Base-by-base conservation (phyloP, 2,888 invertebrate species). In the Actias luna region DNA sequence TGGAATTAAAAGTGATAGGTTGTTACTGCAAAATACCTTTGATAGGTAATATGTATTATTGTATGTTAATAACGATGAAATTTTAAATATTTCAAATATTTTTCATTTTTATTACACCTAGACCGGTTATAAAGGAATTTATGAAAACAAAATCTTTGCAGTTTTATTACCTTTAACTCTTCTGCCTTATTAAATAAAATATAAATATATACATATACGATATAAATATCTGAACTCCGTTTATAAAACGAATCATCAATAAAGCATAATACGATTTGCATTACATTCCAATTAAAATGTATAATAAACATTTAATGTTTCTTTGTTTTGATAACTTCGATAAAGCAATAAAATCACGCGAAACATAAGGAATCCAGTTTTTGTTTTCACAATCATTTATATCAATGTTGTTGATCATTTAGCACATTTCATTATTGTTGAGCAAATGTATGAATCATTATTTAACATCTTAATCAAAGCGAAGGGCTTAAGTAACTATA, bases 391-490 rank as follows among this genome's bases (percentile, higher is more conserved):
- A 35, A 35, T 7, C 7, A 46, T 42, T n/a, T 46, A 46, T 46
- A 22, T 46, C 33, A 25, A 58, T 16, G 12, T n/a, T 36, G 25
- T 36, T 35, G 18, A 35, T 58, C 36, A 22, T 39, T 36, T 18
- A 59, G 35, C 35, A 25, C 25, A 59, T 27, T 35, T 59, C 25
- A 25, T n/a, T 58, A 58, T 33, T 29, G 22, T 50, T 25, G 46
- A 3, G 3, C 22, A 50, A 12, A 50, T 50, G 25, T 25, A 50
- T 25, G 10, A 50, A 25, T 8, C 22, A 50, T 55, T 31, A 16
- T 36, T 18, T 25, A 14, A 66, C 61, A 61, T 61, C 12, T 25
- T 25, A 25, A 22, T 46, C 46, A 22, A 25, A 50, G 12, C 46
- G 25, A 50, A 50, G 18, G 42, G 42, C 42, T 42, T 42, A 39